Evolutionary conservation across 2,888 invertebrate genomes (phyloP), one percentile per base, ranked within the genome.

Genomic region (Euphydryas editha): DNA sequence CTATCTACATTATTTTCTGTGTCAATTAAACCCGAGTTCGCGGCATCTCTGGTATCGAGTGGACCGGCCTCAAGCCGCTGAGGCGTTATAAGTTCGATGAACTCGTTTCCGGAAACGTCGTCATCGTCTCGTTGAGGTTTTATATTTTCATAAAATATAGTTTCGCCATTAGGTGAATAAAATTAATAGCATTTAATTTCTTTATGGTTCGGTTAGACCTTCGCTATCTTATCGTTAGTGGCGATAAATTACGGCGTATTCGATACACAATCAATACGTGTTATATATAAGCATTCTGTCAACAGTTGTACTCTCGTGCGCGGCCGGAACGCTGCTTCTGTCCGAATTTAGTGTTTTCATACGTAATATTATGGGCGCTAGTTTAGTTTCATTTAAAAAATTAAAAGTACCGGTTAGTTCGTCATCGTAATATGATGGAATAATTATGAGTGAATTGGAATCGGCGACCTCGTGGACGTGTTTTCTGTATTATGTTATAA

Each of bases 231-330:
- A 91, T 91, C 91, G 76, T 68, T 39, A 37, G 78, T 77, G 69
- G 80, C 87, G 91, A 90, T 91, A 90, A 90, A 89, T 90, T 87
- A 81, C 81, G 76, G 78, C 80, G 81, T 77, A 81, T 82, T 87
- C 88, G 87, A 90, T 89, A 85, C 80, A 86, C 85, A 84, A 85
- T 89, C 90, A 84, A 91, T 89, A 83, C 79, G 78, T 71, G 77
- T 72, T 83, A 80, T 82, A 80, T 81, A 78, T 80, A 78, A 77
- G 76, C 77, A 78, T 82, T 81, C 81, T 81, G 81, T 82, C 81
- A 83, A 84, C 89, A 90, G 90, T 90, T 87, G 88, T 81, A 80
- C 84, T 79, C 82, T 84, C 75, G 88, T 81, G 79, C 81, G 84
- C 87, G 85, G 71, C 78, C 84, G 71, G 85, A 75, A 78, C 82